Conservation (phyloP, 1,140 invertebrate species). For the Octopus bimaculoides region DNA sequence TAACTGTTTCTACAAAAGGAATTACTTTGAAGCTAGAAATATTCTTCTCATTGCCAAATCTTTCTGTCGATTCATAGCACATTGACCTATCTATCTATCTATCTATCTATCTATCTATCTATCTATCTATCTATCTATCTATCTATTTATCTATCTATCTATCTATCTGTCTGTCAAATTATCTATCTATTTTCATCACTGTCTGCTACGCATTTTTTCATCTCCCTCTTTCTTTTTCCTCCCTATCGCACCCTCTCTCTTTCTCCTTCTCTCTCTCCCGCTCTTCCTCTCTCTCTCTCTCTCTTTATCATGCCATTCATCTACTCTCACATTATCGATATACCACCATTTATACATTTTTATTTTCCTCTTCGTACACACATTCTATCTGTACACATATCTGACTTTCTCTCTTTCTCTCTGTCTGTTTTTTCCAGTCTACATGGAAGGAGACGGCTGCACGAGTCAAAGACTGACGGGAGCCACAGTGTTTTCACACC, state of each 20-base stretch:
- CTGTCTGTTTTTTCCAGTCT: constrained; percentile 43
- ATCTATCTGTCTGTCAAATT: no score
- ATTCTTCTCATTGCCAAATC: no score
- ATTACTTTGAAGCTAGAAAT: no score
- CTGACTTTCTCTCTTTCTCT: neutral
- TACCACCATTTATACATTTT: neutral
- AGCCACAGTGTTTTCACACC: constrained; percentile 48
- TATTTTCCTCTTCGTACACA: neutral
- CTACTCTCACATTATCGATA: neutral
- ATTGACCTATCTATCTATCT: no score
- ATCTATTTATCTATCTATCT: no score
- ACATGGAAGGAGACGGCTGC: constrained; percentile 47
- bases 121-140: no score
- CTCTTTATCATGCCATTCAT: neutral
- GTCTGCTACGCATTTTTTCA: neutral
- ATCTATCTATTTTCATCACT: neutral
- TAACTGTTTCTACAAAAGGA: no score
- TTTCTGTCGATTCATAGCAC: no score
- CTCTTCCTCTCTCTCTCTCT: neutral
- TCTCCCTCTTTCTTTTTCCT: neutral
- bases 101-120: no score
- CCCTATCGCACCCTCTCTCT: neutral
- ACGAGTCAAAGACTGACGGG: constrained; percentile 43
- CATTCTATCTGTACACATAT: neutral
- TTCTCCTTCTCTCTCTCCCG: neutral